Conservation (phyloP, 1,140 invertebrate genomes). For the Leptopilina boulardi region DNA sequence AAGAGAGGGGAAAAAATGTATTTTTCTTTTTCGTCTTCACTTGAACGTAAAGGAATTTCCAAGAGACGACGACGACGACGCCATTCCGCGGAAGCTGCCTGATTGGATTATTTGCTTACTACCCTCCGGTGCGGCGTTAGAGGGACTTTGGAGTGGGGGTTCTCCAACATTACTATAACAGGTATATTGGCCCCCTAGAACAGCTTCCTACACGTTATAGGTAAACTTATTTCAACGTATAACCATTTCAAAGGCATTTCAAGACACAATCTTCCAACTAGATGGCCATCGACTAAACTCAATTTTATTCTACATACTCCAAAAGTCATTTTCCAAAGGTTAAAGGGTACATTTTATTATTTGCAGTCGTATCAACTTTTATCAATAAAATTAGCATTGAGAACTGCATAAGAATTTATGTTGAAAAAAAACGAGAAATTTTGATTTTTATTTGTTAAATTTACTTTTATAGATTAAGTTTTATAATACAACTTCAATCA, state of each 20-base stretch:
- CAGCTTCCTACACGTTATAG: conserved; percentile 30
- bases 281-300: conserved; percentile 8
- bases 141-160: conserved; percentile 30
- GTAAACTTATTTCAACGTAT: conserved; percentile 40
- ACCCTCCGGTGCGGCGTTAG: conserved; percentile 33
- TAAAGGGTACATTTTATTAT: too few species aligned
- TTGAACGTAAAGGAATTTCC: conserved; percentile 39
- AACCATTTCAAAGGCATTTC: conserved; percentile 51
- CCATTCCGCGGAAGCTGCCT: conserved; percentile 40
- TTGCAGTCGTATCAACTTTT: too few species aligned
- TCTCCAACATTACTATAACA: conserved; percentile 26
- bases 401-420: too few species aligned
- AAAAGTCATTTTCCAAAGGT: not conserved
- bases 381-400: too few species aligned
- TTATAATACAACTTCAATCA: too few species aligned
- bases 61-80: conserved; percentile 26
- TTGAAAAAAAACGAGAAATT: too few species aligned
- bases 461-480: too few species aligned
- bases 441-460: too few species aligned
- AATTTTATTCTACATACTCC: not conserved
- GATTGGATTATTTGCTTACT: conserved; percentile 65
- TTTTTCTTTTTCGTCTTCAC: conserved; percentile 2
- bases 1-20: not conserved
- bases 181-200: conserved; percentile 27
- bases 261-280: conserved; percentile 39